Evolutionary conservation across 2,888 invertebrate species (phyloP), one percentile per base, ranked within the genome.

Genomic region (Minunthozetes semirufus): DNA sequence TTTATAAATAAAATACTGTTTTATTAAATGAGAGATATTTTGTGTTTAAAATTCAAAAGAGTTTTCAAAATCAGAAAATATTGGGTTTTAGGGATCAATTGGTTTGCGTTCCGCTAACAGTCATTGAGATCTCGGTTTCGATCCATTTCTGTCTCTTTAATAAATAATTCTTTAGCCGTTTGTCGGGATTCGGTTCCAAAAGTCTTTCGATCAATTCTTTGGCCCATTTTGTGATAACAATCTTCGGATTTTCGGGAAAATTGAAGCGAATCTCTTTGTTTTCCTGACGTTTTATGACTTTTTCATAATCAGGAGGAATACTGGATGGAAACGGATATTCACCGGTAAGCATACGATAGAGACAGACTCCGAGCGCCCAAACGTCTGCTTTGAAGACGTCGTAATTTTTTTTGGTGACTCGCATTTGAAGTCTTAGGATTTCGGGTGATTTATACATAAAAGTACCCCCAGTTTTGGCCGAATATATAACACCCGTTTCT

Each of bases 341-440:
- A 38, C 17, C 17, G n/a, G 17, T 17, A 1, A 66, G 38, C 63
- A 66, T 66, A 38, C 22, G 38, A 27, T 66, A 66, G 9, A 66
- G 63, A 38, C 63, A 66, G 11, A 66, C 38, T 1, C 63, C 63
- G 5, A 66, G 63, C 3, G 63, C 63, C 63, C 63, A 66, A n/a
- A 63, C 17, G 38, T 63, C 63, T 2, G 63, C 63, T 17, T 17
- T 63, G n/a, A 63, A 63, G 8, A 33, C n/a, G 1, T 38, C 33
- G 4, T 22, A n/a, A 9, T 13, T 27, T 29, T 27, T 29, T 9
- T 27, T 15, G 4, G 17, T 17, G 3, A 29, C 1, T 61, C 29
- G 3, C 4, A 8, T 9, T 13, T 33, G 27, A 8, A 33, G n/a
- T 8, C 8, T 25, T 11, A 63, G 8, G 17, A 63, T 63, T 33